A percentile compares a stretch with the other conserved stretches of the same genome.
phyloP scores from a whole-genome alignment of 2,113 vertebrate species.

The Amia ocellicauda region DNA sequence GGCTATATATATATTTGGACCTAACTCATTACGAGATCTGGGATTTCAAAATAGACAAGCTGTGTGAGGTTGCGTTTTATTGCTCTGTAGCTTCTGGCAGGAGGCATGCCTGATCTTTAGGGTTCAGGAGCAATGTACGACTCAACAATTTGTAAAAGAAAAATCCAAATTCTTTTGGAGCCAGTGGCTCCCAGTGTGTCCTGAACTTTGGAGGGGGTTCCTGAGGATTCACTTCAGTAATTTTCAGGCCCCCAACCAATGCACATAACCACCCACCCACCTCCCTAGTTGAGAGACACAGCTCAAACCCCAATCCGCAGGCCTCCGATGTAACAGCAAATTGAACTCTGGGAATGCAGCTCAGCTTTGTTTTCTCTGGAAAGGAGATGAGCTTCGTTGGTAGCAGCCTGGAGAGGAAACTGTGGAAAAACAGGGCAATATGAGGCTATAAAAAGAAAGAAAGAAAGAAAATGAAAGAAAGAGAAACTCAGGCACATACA shows the following conservation, averaged over 20 bases:
- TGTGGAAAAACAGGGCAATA: constrained; percentile 49
- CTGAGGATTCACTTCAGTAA: constrained; percentile 24
- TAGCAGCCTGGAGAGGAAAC: constrained; percentile 59
- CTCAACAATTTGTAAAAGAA: background rate
- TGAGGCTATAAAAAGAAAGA: constrained; percentile 25
- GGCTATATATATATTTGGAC: too few species aligned
- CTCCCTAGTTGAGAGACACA: constrained; percentile 50
- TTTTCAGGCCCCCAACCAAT: constrained; percentile 25
- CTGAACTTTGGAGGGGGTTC: constrained; percentile 13
- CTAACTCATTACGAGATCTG: too few species aligned
- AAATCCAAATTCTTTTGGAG: constrained; percentile 1
- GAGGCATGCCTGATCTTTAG: background rate
- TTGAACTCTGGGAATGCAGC: constrained; percentile 74
- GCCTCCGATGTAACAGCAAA: constrained; percentile 74
- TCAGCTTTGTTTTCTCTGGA: constrained; percentile 75
- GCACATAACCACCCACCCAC: constrained; percentile 54
- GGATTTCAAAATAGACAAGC: background rate
- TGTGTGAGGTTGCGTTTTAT: background rate
- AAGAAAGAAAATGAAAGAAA: constrained; percentile 23
- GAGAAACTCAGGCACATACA: constrained; percentile 13
- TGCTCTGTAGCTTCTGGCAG: constrained; percentile 2
- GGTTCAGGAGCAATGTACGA: background rate
- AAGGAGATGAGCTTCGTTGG: constrained; percentile 75
- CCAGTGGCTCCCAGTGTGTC: constrained; percentile 9
- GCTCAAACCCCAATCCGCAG: constrained; percentile 68